phyloP scores from a whole-genome alignment of 1,140 invertebrate species.

The Bradynema listronoti region DNA sequence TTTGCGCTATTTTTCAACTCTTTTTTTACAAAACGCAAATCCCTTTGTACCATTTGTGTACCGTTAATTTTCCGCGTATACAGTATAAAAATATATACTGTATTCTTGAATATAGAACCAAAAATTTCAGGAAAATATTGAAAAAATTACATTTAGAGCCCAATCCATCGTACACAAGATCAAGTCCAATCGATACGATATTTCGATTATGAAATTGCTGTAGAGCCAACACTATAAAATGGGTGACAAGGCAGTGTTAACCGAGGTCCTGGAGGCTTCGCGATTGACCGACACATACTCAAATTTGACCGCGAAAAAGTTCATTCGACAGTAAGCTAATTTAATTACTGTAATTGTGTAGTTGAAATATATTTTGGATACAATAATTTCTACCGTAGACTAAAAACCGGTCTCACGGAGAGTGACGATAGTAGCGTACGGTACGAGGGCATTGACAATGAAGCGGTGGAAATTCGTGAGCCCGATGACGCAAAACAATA shows the following conservation, averaged over 20 bases:
- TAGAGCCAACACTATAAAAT: constrained; percentile 30
- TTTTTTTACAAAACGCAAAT: no score
- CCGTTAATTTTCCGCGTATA: no score
- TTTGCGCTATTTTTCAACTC: no score
- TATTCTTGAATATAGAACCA: no score
- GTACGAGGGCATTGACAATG: constrained; percentile 39
- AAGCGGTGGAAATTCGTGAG: constrained; percentile 22
- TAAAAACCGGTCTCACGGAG: constrained; percentile 8
- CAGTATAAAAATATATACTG: no score
- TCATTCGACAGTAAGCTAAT: constrained; percentile 48
- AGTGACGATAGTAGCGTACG: constrained; percentile 22
- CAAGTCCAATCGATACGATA: no score
- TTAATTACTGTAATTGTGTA: constrained; percentile 1
- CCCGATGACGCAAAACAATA: constrained; percentile 10
- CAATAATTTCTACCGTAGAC: constrained; percentile 2
- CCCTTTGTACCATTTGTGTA: no score
- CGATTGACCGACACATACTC: constrained; percentile 51
- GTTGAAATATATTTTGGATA: neutral
- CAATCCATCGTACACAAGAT: no score
- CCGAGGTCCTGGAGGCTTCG: constrained; percentile 53
- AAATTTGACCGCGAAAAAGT: constrained; percentile 44
- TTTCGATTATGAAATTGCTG: no score
- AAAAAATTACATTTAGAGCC: no score
- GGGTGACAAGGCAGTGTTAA: constrained; percentile 53
- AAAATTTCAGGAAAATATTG: no score